Evolutionary conservation across 2,113 vertebrate species (phyloP), one percentile per base, ranked within the genome.

Genomic region (Strix aluco): DNA sequence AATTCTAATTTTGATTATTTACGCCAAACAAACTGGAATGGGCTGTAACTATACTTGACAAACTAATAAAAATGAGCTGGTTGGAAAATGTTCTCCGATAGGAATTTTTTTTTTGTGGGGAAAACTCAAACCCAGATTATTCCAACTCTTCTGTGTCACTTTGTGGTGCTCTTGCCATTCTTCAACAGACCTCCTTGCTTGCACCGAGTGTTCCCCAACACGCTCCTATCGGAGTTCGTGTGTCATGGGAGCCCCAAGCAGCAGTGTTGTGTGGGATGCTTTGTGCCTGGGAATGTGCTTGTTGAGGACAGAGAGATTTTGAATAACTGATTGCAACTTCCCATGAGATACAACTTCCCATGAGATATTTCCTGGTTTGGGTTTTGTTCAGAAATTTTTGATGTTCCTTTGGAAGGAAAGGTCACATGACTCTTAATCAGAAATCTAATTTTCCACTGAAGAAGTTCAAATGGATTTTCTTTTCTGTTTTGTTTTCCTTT

Each of bases 1-100:
- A 95, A 91, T 91, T 90, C 86, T 84, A 29, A 46, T 72, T 85
- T 52, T 75, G 20, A 20, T 91, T 95, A 79, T 90, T 86, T 90
- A 59, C 3, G 2, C 77, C 87, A 94, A 89, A 89, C 9, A 13
- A 94, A 82, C 30, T 8, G 13, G 47, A 57, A 57, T 40, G 44
- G 65, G 47, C 77, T 87, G 49, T 46, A 72, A 32, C 61, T 81
- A 12, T 79, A 70, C 40, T 54, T 47, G 44, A 62, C 40, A 88
- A 84, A 73, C 42, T 78, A 8, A 15, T 78, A 6, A 15, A 58
- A 85, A 47, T 52, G 13, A 92, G 9, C 49, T 85, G 46, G 27
- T 38, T 88, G 73, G 91, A 85, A 92, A 81, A 25, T 2, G 8
- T 79, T 86, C 11, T 69, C 13, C 0, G 0, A 51, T 26, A 77